A percentile compares a stretch with the other conserved stretches of the same genome.
phyloP scores from a whole-genome alignment of 2,888 invertebrate species.

The Platycheirus albimanus region DNA sequence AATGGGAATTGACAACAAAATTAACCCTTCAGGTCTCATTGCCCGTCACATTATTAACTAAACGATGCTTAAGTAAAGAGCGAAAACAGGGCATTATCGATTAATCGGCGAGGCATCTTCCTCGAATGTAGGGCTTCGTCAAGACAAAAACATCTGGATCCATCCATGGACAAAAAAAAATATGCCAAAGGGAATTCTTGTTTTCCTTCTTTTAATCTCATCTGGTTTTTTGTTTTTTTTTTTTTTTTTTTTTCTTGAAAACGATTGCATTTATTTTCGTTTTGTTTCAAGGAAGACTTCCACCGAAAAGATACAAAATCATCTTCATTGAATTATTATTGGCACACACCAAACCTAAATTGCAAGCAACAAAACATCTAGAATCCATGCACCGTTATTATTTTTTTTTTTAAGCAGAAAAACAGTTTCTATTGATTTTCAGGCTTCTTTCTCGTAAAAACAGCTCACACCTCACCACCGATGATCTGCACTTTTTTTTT shows the following conservation, averaged over 20 bases:
- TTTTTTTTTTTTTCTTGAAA: too few relatives aligned
- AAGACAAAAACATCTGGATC: conserved; percentile 28
- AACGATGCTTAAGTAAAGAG: conserved; percentile 51
- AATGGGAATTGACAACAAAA: conserved; percentile 37
- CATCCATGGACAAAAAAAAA: conserved; percentile 2
- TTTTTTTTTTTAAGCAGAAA: conserved; percentile 51
- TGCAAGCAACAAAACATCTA: conserved; percentile 21
- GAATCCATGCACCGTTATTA: conserved; percentile 62
- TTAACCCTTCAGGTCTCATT: conserved; percentile 20
- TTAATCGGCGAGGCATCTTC: conserved; percentile 20
- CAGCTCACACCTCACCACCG: conserved; percentile 41
- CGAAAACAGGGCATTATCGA: conserved; percentile 3
- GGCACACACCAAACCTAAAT: conserved; percentile 57
- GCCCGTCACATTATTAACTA: conserved; percentile 59
- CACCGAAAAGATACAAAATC: conserved; percentile 52
- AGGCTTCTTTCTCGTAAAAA: conserved; percentile 24
- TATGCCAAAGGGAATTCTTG: conserved; percentile 17
- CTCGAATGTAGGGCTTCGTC: conserved; percentile 37
- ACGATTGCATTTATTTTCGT: background rate
- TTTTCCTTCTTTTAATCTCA: background rate
- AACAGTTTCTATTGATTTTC: conserved; percentile 50
- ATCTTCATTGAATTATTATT: conserved; percentile 71
- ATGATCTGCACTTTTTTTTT: conserved; percentile 55
- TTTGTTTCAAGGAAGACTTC: conserved; percentile 2
- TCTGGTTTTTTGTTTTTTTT: conserved; percentile 3